These are phyloP conservation scores for Cottus gobio DNA, from an alignment of 2,113 vertebrate species.

Conservation along the genomic window DNA sequence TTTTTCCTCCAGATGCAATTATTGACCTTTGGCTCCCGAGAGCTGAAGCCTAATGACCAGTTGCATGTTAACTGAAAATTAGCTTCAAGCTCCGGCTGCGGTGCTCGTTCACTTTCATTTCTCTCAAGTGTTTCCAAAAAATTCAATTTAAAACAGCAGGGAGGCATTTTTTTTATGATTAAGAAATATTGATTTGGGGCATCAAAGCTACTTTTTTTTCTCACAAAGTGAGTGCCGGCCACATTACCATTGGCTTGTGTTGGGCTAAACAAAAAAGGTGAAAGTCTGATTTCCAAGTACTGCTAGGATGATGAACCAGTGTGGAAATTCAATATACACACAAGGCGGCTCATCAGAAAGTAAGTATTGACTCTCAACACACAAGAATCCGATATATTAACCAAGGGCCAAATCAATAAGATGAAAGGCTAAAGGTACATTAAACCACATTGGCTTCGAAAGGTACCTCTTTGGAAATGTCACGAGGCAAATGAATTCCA, in stretches of 20 bases:
- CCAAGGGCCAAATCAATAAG: conserved; percentile 74
- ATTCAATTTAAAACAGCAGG: conserved; percentile 70
- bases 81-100: conserved; percentile 64
- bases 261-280: conserved; percentile 52
- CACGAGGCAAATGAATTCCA: conserved; percentile 74
- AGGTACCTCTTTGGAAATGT: conserved; percentile 75
- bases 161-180: conserved; percentile 73
- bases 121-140: conserved; percentile 56
- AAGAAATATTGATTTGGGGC: conserved; percentile 79
- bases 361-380: conserved; percentile 67
- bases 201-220: conserved; percentile 65
- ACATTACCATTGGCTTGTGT: conserved; percentile 47
- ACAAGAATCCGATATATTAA: conserved; percentile 75
- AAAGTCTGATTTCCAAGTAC: conserved; percentile 68
- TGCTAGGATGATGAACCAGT: conserved; percentile 63
- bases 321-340: conserved; percentile 78
- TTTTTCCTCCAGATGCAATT: conserved; percentile 80
- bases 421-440: conserved; percentile 77
- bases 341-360: conserved; percentile 69
- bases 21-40: conserved; percentile 81
- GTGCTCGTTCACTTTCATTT: conserved; percentile 59
- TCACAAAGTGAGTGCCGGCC: conserved; percentile 48
- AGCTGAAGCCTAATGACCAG: conserved; percentile 79
- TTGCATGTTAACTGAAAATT: conserved; percentile 84
- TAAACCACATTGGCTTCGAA: conserved; percentile 69